Base-by-base conservation (phyloP, 2,888 invertebrate genomes). In the Thera britannica region DNA sequence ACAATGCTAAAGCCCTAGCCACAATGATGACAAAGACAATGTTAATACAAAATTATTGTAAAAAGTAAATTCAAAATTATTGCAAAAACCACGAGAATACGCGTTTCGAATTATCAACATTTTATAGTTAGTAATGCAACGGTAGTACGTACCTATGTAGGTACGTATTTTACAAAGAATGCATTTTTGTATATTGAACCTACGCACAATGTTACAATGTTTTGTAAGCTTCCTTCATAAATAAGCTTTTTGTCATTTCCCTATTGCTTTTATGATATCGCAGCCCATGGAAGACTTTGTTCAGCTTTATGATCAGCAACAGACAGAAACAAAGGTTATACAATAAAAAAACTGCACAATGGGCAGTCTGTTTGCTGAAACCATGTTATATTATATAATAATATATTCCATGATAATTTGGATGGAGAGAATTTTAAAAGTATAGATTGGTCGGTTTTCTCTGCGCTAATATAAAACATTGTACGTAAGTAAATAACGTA, bases 221-320 rank as follows among this genome's bases (percentile, higher is more conserved):
- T 46, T 36, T 55, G 62, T 61, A 62, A 61, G 58, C 60, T 70
- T 73, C 68, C 71, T 67, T 66, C 67, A 73, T 72, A 73, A 75
- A 71, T 68, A 70, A 70, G 23, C 56, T 58, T 72, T 70, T 70
- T 62, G 70, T 69, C 67, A 61, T 70, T 73, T 72, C 62, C 71
- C 67, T 65, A 68, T 73, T 72, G 65, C 59, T 52, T 61, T 65
- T 72, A 59, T 44, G 44, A 65, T 59, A 67, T 61, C 44, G 60
- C 61, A 61, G 60, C 65, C 65, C 65, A 56, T 4, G 52, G 9
- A 8, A 72, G 66, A 68, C 35, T 73, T 72, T 41, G 41, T 41
- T 41, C 41, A 41, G 41, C 41, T 41, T 41, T 41, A 41, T 41
- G 7, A 5, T 5, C 41, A 7, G 41, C 23, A 23, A 23, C 0